Conservation (phyloP, 2,888 invertebrate species). For the Eupithecia subfuscata region DNA sequence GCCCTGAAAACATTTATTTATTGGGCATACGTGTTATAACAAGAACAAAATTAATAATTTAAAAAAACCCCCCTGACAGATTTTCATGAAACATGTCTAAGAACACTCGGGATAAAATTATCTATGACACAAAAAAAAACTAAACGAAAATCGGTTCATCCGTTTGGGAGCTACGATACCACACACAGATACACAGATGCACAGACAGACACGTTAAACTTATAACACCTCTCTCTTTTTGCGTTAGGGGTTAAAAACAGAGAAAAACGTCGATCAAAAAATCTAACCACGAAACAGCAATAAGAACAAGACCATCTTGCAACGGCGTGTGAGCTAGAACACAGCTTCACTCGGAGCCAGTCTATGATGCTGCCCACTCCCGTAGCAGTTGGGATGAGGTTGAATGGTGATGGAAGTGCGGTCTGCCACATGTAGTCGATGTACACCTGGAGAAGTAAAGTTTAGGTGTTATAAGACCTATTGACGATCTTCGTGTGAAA, state of each 20-base stretch:
- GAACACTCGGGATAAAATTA: too few species aligned
- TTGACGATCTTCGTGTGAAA: too few species aligned
- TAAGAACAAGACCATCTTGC: constrained; percentile 76
- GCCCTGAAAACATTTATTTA: background rate
- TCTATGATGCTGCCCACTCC: constrained; percentile 77
- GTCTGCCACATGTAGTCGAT: constrained; percentile 89
- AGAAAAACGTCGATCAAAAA: background rate
- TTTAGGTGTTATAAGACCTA: background rate
- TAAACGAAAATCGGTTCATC: too few species aligned
- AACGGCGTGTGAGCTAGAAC: constrained; percentile 54
- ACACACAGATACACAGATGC: too few species aligned
- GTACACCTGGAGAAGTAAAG: constrained; percentile 78
- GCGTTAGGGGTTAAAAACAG: too few species aligned
- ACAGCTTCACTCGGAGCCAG: constrained; percentile 72
- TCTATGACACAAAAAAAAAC: too few species aligned
- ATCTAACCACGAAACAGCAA: constrained; percentile 70
- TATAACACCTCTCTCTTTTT: too few species aligned
- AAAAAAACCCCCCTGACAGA: too few species aligned
- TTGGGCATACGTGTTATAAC: background rate
- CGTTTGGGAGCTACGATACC: too few species aligned
- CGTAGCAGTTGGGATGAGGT: constrained; percentile 85
- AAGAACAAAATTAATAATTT: too few species aligned
- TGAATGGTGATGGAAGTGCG: constrained; percentile 88
- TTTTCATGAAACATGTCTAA: too few species aligned
- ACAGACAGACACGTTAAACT: too few species aligned